These are phyloP conservation scores for Bhutanitis thaidina DNA, from an alignment of 2,888 invertebrate species.

Conservation along the genomic window DNA sequence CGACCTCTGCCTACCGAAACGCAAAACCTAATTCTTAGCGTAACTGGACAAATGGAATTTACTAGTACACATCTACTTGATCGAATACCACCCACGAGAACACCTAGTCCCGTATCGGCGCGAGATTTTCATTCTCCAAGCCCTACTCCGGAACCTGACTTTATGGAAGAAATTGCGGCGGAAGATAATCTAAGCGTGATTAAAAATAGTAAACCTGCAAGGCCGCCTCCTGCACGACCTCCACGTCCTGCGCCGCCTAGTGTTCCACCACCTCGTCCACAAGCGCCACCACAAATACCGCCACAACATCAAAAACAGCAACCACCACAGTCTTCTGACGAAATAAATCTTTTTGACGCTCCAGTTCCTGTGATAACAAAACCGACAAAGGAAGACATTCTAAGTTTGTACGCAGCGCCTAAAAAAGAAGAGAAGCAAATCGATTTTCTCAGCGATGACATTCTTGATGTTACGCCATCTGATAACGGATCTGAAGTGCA, in stretches of 20 bases:
- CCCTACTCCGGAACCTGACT: constrained; percentile 85
- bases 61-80: constrained; percentile 91
- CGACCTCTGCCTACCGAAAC: constrained; percentile 88
- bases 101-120: constrained; percentile 92
- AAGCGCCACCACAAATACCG: constrained; percentile 69
- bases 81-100: constrained; percentile 90
- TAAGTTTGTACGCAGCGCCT: constrained; percentile 78
- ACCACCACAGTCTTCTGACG: constrained; percentile 40
- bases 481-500: constrained; percentile 29
- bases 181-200: constrained; percentile 49
- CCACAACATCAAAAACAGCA: constrained; percentile 56
- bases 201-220: constrained; percentile 57
- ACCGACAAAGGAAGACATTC: constrained; percentile 80
- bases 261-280: constrained; percentile 67
- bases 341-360: constrained; percentile 80
- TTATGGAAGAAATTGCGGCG: constrained; percentile 43
- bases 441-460: constrained; percentile 81
- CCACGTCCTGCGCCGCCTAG: constrained; percentile 62
- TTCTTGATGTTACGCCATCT: constrained; percentile 51
- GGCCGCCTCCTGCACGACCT: constrained; percentile 50
- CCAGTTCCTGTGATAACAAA: constrained; percentile 70
- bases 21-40: constrained; percentile 90
- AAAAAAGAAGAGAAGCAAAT: constrained; percentile 66
- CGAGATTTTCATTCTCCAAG: constrained; percentile 90
- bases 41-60: constrained; percentile 93